Conservation (phyloP, 2,113 vertebrate genomes). For the Odocoileus virginianus region DNA sequence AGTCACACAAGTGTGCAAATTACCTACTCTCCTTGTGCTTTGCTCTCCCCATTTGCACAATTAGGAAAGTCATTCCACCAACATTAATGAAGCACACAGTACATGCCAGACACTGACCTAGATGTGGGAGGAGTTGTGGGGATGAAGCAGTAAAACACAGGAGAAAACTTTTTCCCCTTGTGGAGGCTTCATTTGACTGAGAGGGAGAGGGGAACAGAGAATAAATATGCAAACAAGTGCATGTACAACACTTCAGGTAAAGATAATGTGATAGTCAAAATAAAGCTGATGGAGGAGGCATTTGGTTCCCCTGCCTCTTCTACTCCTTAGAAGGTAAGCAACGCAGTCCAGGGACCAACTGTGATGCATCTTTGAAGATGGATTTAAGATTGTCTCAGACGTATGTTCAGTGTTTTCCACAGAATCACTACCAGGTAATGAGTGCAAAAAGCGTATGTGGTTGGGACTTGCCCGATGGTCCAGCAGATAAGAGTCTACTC, state of each 20-base stretch:
- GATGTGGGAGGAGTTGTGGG: neutral
- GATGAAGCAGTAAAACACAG: neutral
- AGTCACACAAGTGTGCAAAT: accelerated
- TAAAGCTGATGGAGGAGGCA: too few relatives aligned
- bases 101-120: too few relatives aligned
- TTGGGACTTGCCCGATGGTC: neutral
- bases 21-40: accelerated
- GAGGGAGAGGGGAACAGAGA: neutral
- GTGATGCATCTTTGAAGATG: neutral
- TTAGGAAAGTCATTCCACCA: neutral
- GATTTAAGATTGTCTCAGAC: too few relatives aligned
- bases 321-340: neutral
- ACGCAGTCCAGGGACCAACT: neutral
- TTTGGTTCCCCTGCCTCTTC: too few relatives aligned
- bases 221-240: neutral
- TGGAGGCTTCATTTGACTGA: neutral
- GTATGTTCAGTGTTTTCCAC: neutral
- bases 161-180: too few relatives aligned
- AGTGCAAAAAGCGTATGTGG: neutral
- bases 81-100: neutral
- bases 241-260: accelerated
- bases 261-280: neutral
- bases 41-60: neutral
- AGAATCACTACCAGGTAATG: too few relatives aligned
- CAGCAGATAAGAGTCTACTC: neutral